Evolutionary conservation across 2,888 invertebrate species (phyloP).

Genomic region (Lamellibrachia columna): DNA sequence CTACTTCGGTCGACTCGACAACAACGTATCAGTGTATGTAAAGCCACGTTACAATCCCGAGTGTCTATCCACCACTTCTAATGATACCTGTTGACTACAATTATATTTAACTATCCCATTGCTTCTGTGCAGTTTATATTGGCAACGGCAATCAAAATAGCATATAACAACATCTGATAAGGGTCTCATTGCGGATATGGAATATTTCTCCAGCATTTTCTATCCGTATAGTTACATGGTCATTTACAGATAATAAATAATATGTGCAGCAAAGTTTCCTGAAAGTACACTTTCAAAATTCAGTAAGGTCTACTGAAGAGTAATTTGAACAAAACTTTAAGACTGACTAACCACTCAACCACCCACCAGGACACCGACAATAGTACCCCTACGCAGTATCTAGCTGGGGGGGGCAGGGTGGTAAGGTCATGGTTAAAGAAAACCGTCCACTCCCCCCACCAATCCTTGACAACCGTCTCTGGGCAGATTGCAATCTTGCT

Average conservation of each 20-base stretch:
- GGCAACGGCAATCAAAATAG: background rate
- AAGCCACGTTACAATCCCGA: background rate
- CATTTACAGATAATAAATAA: background rate
- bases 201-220: background rate
- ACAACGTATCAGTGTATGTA: conserved; percentile 1
- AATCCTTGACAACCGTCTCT: background rate
- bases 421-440: background rate
- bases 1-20: background rate
- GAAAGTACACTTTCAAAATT: background rate
- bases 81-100: background rate
- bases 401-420: background rate
- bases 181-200: background rate
- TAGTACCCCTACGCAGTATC: background rate
- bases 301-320: background rate
- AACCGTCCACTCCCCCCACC: background rate
- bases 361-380: background rate
- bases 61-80: background rate
- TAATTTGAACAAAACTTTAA: background rate
- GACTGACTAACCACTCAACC: no score
- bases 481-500: background rate
- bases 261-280: background rate
- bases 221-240: background rate
- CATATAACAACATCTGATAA: background rate
- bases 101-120: background rate
- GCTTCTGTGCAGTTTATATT: background rate